Conservation (phyloP, 1,140 invertebrate species). For the Holotrichia oblita region DNA sequence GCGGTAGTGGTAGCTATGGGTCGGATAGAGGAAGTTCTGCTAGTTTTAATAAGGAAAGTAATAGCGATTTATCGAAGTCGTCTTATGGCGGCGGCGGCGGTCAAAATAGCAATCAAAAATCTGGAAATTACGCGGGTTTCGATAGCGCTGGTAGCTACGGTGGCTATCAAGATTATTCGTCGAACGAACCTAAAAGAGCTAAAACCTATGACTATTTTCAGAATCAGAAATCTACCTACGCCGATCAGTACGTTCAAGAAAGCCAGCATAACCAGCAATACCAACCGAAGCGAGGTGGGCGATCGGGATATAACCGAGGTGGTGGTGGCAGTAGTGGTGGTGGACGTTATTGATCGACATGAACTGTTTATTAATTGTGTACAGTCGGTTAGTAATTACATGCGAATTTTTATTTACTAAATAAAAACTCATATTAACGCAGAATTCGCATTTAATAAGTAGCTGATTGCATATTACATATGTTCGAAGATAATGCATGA, state of each 20-base stretch:
- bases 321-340: conserved; percentile 44
- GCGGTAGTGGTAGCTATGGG: background rate
- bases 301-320: conserved; percentile 40
- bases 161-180: conserved; percentile 47
- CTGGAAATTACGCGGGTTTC: conserved; percentile 42
- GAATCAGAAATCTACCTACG: conserved; percentile 55
- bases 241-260: conserved; percentile 60
- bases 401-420: conserved; percentile 8
- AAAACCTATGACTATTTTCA: conserved; percentile 60
- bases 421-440: too few relatives aligned
- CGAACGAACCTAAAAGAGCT: conserved; percentile 52
- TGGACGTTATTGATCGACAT: background rate
- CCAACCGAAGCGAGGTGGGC: conserved; percentile 52
- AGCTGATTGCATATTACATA: background rate
- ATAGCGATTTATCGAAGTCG: background rate
- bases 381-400: too few relatives aligned
- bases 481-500: background rate
- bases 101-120: conserved; percentile 45
- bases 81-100: background rate
- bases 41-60: background rate
- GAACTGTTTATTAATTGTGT: background rate
- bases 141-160: conserved; percentile 52
- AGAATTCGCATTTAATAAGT: background rate
- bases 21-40: conserved; percentile 33
- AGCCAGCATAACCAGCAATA: conserved; percentile 58